phyloP scores from a whole-genome alignment of 2,113 vertebrate species.

The Oenanthe oenanthe region DNA sequence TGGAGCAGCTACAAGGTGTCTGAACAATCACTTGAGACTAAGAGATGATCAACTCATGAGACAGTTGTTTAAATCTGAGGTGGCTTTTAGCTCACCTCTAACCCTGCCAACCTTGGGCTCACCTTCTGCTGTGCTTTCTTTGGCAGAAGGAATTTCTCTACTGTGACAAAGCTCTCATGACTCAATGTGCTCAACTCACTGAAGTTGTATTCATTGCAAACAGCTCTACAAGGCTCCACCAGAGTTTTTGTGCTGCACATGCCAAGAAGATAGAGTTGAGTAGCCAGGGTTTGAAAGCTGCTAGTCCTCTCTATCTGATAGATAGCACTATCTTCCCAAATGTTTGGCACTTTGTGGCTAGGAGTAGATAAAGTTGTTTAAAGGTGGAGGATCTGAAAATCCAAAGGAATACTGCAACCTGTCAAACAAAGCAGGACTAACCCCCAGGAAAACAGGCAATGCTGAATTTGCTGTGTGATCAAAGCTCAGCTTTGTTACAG shows the following conservation, averaged over 20 bases:
- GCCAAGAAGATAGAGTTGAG: not conserved
- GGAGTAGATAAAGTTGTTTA: not conserved
- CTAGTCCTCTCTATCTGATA: not conserved
- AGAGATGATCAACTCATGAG: not conserved
- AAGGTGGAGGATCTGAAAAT: not conserved
- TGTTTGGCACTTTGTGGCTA: not conserved
- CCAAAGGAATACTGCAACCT: not conserved
- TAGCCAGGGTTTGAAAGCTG: not conserved
- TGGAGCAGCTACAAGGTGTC: slow-evolving; percentile 3
- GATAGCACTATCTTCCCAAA: not conserved
- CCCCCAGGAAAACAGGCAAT: not conserved
- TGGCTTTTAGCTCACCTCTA: not conserved
- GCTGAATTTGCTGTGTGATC: not conserved
- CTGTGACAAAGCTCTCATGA: not conserved
- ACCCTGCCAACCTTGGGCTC: not conserved
- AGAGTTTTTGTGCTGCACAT: not conserved
- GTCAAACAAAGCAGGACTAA: not conserved
- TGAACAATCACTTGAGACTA: not conserved
- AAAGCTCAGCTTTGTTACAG: not conserved
- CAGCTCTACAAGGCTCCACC: not conserved
- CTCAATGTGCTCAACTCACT: not conserved
- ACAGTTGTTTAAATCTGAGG: not conserved
- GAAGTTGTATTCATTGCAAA: not conserved
- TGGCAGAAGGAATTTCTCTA: not conserved
- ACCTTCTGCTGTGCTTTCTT: not conserved